Evolutionary conservation across 2,113 vertebrate genomes (phyloP), one percentile per base, ranked within the genome.

Genomic region (Nyctereutes procyonoides): DNA sequence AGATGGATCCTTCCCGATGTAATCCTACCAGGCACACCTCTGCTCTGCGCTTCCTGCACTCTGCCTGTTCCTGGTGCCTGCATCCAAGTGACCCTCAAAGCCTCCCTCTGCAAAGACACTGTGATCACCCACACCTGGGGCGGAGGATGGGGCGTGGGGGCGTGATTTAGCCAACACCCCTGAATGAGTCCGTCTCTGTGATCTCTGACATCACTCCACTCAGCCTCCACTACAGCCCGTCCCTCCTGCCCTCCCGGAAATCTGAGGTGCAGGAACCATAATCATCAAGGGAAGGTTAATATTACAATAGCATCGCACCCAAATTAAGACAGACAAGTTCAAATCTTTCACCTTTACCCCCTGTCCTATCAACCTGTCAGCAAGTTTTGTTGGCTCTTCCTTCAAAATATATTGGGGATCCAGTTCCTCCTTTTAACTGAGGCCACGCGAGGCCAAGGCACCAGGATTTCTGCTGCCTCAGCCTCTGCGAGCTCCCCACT

Each of bases 251-350:
- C 71, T 67, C 73, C 48, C 30, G 0, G 88, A 80, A 88, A 38
- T 53, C 88, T 6, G 69, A 53, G 22, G n/a, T 15, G 3, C 16
- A 0, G 7, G 3, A n/a, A 7, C 17, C 81, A 35, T 43, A 51
- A 88, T 85, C 71, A 63, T 95, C 56, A 15, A 3, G 17, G 82
- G 35, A 76, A 88, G 69, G 63, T 62, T 84, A 56, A 80, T 92
- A 26, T n/a, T 48, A 87, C 87, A 90, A 87, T 51, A 63, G 86
- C 93, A 69, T 2, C 17, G 71, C 53, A 20, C 43, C 89, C 9
- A 71, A 62, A 95, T 77, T 4, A 22, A 93, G 58, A 87, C 90
- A 82, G 97, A 97, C 55, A 76, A 53, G 74, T 65, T 74, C 86
- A 95, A 28, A 73, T 90, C 77, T 65, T 15, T 58, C 43, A 19